These are phyloP conservation scores for Melospiza melodia DNA, from an alignment of 2,113 vertebrate genomes.

Conservation along the genomic window DNA sequence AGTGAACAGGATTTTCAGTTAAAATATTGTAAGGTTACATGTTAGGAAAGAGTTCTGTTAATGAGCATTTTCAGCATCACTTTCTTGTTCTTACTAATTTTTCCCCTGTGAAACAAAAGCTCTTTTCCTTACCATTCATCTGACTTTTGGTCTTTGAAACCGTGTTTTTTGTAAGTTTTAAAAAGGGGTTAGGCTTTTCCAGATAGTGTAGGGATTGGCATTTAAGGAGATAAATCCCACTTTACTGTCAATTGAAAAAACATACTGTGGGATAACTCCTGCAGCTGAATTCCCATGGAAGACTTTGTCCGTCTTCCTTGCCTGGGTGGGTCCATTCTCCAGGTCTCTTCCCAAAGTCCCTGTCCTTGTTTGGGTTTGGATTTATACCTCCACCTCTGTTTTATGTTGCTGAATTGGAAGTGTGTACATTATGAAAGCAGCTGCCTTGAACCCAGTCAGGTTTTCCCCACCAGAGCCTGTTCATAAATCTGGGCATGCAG, in stretches of 20 bases:
- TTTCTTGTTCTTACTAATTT: not conserved
- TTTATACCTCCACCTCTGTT: not conserved
- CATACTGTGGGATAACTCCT: not conserved
- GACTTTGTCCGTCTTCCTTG: not conserved
- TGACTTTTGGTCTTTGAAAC: not conserved
- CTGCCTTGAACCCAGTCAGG: not conserved
- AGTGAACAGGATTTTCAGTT: not conserved
- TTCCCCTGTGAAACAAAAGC: not conserved
- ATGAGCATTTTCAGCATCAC: not conserved
- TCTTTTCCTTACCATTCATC: not conserved
- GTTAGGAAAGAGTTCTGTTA: not conserved
- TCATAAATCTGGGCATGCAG: not conserved
- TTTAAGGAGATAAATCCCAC: not conserved
- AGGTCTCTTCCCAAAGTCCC: not conserved
- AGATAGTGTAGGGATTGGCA: not conserved
- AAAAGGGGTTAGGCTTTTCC: not conserved
- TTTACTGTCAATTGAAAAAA: not conserved
- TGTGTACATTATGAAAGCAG: fast-evolving
- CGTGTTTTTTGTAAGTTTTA: not conserved
- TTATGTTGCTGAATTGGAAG: not conserved
- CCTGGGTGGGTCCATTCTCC: not conserved
- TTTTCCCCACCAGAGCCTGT: not conserved
- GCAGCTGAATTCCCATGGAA: not conserved
- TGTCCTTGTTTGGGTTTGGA: not conserved
- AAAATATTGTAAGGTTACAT: not conserved